A percentile compares a stretch with the other conserved stretches of the same genome.
Conservation (phyloP, 2,888 invertebrate genomes). For the Drosophila multiciliata region DNA sequence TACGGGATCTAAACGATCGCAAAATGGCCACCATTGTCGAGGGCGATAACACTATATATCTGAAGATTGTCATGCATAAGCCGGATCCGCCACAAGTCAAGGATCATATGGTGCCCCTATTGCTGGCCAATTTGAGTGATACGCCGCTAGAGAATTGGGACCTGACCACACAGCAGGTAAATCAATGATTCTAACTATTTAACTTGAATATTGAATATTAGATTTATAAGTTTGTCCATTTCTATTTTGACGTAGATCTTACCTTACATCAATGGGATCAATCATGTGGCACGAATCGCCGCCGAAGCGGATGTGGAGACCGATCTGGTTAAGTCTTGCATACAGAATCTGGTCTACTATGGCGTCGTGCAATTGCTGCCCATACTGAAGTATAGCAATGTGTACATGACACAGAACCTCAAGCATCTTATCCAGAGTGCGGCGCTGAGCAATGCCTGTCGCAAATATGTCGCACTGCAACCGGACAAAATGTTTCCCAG, state of each 20-base stretch:
- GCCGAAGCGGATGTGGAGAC: constrained; percentile 96
- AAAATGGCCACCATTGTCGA: constrained; percentile 92
- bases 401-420: constrained; percentile 92
- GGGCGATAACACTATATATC: constrained; percentile 94
- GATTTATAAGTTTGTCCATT: neutral
- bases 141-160: constrained; percentile 94
- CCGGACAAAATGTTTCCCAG: constrained; percentile 81
- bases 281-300: constrained; percentile 95
- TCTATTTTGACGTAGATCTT: constrained; percentile 83
- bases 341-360: constrained; percentile 95
- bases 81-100: constrained; percentile 92
- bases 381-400: constrained; percentile 93
- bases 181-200: neutral
- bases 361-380: constrained; percentile 91
- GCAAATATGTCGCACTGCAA: constrained; percentile 85
- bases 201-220: neutral
- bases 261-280: constrained; percentile 96
- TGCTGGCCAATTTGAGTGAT: constrained; percentile 88
- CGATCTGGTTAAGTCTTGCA: constrained; percentile 96
- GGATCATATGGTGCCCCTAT: constrained; percentile 96
- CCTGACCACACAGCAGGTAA: constrained; percentile 95
- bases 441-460: constrained; percentile 89
- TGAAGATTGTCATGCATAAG: constrained; percentile 93
- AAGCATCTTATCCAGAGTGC: constrained; percentile 89
- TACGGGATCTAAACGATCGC: constrained; percentile 92